These are phyloP conservation scores for Ceratosolen fusciceps DNA, from an alignment of 1,140 invertebrate genomes.

Conservation along the genomic window DNA sequence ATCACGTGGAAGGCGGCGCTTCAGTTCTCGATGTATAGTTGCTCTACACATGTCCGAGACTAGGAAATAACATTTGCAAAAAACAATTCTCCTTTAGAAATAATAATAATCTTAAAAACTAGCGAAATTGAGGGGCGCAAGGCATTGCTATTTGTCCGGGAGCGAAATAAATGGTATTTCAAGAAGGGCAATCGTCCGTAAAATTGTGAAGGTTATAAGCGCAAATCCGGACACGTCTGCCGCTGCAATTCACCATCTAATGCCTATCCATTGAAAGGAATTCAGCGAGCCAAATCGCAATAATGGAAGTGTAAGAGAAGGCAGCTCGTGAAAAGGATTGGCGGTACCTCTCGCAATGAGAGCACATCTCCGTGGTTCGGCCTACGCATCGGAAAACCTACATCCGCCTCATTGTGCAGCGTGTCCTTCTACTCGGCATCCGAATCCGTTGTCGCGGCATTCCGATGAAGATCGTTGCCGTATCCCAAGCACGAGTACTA, in stretches of 20 bases:
- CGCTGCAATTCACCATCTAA: not conserved
- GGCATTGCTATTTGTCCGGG: too few species aligned
- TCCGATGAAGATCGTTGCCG: not conserved
- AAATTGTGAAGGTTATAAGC: not conserved
- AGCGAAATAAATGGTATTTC: too few species aligned
- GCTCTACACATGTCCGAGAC: too few species aligned
- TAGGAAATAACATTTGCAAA: too few species aligned
- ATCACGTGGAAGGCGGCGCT: too few species aligned
- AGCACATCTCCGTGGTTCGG: conserved; percentile 2
- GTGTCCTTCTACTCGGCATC: conserved; percentile 7
- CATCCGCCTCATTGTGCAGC: conserved; percentile 43
- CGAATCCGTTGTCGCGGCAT: not conserved
- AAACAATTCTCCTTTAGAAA: too few species aligned
- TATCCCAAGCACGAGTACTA: not conserved
- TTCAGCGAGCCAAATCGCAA: conserved; percentile 3
- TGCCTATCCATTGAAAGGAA: conserved; percentile 3
- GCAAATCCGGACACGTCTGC: not conserved
- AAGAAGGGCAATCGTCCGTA: not conserved
- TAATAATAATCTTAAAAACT: too few species aligned
- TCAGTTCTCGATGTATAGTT: too few species aligned
- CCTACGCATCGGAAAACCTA: conserved; percentile 18
- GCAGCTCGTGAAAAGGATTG: conserved; percentile 31
- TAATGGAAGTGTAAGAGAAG: conserved; percentile 26
- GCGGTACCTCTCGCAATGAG: conserved; percentile 4
- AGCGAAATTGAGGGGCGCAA: too few species aligned